phyloP scores from a whole-genome alignment of 2,797 vertebrate genomes.

The Lophotriccus pileatus region DNA sequence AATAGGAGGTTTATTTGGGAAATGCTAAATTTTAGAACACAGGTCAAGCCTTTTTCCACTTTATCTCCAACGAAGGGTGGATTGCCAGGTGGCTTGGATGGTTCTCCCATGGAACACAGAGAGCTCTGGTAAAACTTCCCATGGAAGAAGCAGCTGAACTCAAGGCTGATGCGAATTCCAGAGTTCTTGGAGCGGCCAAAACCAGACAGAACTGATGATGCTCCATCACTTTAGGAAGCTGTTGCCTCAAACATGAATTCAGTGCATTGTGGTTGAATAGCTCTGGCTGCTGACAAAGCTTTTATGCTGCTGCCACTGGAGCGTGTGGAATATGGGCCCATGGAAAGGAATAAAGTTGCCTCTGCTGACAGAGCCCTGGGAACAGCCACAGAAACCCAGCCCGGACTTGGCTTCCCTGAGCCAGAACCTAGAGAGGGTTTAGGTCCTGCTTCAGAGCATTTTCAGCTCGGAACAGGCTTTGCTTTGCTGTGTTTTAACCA shows the following conservation, averaged over 20 bases:
- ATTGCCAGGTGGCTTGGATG: neutral
- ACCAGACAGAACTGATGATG: neutral
- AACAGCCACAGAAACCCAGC: neutral
- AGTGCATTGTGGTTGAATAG: neutral
- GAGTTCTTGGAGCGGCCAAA: neutral
- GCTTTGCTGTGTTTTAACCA: neutral
- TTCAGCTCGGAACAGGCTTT: neutral
- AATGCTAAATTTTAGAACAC: neutral
- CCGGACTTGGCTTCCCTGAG: neutral
- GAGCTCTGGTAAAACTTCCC: neutral
- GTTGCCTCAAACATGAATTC: neutral
- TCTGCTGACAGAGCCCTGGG: slow-evolving; percentile 10
- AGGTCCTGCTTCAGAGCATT: neutral
- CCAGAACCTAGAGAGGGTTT: neutral
- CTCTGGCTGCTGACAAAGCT: neutral
- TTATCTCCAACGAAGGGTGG: neutral
- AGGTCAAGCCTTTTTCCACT: neutral
- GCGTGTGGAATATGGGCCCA: neutral
- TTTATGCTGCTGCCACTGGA: neutral
- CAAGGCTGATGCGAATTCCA: neutral
- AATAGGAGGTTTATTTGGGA: neutral
- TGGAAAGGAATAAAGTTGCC: neutral
- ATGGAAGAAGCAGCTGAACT: neutral
- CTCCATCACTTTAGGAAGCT: neutral
- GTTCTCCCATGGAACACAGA: neutral